Conservation (phyloP, 92 coral and sea anemone genomes). For the Siderastrea radians region DNA sequence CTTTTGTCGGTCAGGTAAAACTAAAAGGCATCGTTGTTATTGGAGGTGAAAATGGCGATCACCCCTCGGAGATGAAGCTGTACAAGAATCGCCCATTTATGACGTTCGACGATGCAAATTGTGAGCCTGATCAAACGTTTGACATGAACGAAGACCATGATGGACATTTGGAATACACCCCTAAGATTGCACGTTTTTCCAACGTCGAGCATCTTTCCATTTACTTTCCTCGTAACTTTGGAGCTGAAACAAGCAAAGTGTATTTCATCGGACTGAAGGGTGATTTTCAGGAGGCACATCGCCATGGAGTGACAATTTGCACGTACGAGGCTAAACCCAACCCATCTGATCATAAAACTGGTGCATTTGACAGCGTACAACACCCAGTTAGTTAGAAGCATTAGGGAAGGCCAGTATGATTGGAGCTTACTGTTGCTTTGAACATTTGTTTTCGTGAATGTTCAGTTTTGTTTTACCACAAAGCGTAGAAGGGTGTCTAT, state of each 20-base stretch:
- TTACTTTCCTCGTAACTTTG: slow-evolving; percentile 94
- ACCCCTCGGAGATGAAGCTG: slow-evolving; percentile 94
- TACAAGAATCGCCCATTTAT: slow-evolving; percentile 94
- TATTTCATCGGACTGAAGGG: slow-evolving; percentile 95
- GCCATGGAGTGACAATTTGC: slow-evolving; percentile 97
- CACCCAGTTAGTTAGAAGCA: slow-evolving; percentile 72
- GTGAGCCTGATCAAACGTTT: slow-evolving; percentile 92
- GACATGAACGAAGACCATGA: slow-evolving; percentile 90
- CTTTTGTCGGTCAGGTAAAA: slow-evolving; percentile 95
- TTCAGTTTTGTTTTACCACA: not conserved
- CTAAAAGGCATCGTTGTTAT: slow-evolving; percentile 89
- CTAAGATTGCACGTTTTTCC: slow-evolving; percentile 95
- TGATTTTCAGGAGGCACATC: slow-evolving; percentile 89
- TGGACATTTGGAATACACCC: slow-evolving; percentile 91
- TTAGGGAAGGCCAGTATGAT: not conserved
- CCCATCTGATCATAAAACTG: slow-evolving; percentile 95
- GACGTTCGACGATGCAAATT: slow-evolving; percentile 94
- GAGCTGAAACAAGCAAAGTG: slow-evolving; percentile 94
- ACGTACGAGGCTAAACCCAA: slow-evolving; percentile 98
- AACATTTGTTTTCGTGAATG: not conserved
- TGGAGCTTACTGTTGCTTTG: not conserved
- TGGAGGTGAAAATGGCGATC: slow-evolving; percentile 93
- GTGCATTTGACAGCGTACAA: slow-evolving; percentile 82
- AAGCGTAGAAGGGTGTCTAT: not conserved
- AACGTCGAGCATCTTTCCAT: slow-evolving; percentile 92